phyloP scores from a whole-genome alignment of 2,113 vertebrate species.

The Seriola dumerili region DNA sequence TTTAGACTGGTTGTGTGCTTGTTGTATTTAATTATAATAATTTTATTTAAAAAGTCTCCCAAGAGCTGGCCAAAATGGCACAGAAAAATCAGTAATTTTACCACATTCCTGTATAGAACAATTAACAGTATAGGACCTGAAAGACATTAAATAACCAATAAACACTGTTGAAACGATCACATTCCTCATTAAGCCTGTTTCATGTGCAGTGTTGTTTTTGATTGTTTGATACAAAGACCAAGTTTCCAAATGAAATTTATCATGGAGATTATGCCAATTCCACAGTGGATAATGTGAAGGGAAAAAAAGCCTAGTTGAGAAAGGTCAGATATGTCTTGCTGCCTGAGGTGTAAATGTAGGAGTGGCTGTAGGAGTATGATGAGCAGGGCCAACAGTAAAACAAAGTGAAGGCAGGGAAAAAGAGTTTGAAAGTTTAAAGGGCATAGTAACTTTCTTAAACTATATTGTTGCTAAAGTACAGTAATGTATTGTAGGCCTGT shows the following conservation, averaged over 20 bases:
- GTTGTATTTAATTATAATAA: no score
- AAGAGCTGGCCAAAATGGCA: not conserved
- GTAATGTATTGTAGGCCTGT: not conserved
- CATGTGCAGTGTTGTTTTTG: not conserved
- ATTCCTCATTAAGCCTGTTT: not conserved
- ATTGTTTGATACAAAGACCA: not conserved
- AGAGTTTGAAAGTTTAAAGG: slow-evolving; percentile 3
- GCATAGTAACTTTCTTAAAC: not conserved
- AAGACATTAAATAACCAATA: not conserved
- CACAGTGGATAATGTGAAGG: not conserved
- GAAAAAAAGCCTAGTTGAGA: not conserved
- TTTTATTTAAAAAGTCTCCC: not conserved
- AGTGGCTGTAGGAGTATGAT: no score
- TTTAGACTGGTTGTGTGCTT: not conserved
- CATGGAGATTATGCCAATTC: not conserved
- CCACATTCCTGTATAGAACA: not conserved
- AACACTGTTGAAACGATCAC: not conserved
- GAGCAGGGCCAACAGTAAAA: not conserved
- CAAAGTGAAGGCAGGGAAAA: not conserved
- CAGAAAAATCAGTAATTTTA: not conserved
- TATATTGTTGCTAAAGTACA: not conserved
- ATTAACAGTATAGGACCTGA: not conserved
- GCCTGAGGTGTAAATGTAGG: slow-evolving; percentile 5
- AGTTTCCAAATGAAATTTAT: not conserved
- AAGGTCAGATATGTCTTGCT: slow-evolving; percentile 2